Percentiles rank a stretch among this genome's conserved stretches.
Evolutionary conservation across 2,888 invertebrate genomes (phyloP).

Genomic region (Bembecia ichneumoniformis): DNA sequence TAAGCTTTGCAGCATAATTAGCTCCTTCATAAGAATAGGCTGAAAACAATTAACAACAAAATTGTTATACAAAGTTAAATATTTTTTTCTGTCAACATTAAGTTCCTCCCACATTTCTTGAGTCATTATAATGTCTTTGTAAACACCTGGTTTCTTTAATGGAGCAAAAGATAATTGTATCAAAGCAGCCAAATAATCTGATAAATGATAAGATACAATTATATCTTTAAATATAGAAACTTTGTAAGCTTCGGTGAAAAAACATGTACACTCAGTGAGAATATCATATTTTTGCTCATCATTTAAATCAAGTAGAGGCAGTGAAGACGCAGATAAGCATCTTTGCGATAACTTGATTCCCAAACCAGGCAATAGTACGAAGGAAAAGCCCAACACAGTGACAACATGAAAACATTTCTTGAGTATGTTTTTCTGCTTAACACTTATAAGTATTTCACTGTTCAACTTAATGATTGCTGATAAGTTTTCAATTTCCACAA

Average conservation of each 20-base stretch:
- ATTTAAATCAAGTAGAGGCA: slow-evolving; percentile 39
- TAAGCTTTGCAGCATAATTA: slow-evolving; percentile 76
- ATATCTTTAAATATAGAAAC: slow-evolving; percentile 68
- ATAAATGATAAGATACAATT: slow-evolving; percentile 69
- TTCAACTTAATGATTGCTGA: slow-evolving; percentile 32
- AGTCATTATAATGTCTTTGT: slow-evolving; percentile 66
- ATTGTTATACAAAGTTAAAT: slow-evolving; percentile 57
- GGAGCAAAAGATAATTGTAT: slow-evolving; percentile 80
- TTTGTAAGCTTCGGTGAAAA: slow-evolving; percentile 58
- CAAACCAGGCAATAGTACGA: slow-evolving; percentile 76
- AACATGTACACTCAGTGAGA: slow-evolving; percentile 60
- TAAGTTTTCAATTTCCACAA: slow-evolving; percentile 52
- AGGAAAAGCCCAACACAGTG: slow-evolving; percentile 76
- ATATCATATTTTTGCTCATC: slow-evolving; percentile 67
- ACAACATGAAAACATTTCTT: slow-evolving; percentile 75
- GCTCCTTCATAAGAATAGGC: slow-evolving; percentile 76
- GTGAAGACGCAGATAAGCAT: slow-evolving; percentile 36
- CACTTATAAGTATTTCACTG: slow-evolving; percentile 69
- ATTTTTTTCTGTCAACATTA: slow-evolving; percentile 60
- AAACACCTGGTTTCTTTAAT: slow-evolving; percentile 70
- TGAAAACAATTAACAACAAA: slow-evolving; percentile 73
- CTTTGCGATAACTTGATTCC: slow-evolving; percentile 67
- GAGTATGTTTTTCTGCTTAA: slow-evolving; percentile 76
- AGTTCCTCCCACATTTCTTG: slow-evolving; percentile 66
- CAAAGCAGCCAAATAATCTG: slow-evolving; percentile 76